A percentile compares a stretch with the other conserved stretches of the same genome.
These are phyloP conservation scores for Agrotis clavis DNA, from an alignment of 2,888 invertebrate genomes.

Conservation along the genomic window DNA sequence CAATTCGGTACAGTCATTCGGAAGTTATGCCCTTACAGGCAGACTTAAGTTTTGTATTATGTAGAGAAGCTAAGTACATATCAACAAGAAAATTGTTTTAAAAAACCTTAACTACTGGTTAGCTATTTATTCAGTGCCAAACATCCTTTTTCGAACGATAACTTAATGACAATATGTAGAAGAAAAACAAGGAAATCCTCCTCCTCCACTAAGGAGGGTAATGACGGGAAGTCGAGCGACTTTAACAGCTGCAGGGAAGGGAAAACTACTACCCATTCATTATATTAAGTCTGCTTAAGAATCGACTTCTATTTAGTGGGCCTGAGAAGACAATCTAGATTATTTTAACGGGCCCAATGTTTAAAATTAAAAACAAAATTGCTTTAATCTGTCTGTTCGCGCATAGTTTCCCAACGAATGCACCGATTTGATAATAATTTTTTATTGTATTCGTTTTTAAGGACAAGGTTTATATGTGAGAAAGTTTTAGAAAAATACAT, in stretches of 20 bases:
- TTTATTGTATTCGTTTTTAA: too few species aligned
- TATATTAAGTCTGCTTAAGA: background rate
- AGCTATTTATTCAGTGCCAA: background rate
- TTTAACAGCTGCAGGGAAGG: background rate
- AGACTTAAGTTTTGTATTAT: too few species aligned
- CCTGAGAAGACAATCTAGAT: background rate
- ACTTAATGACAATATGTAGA: background rate
- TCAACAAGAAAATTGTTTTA: background rate
- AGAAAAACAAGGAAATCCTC: slow-evolving; percentile 16
- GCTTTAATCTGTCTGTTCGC: too few species aligned
- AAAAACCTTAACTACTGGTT: background rate
- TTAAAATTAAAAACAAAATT: too few species aligned
- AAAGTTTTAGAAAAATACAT: too few species aligned
- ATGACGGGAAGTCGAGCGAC: background rate
- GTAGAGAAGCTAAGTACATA: too few species aligned
- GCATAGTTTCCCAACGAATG: too few species aligned
- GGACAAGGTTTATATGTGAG: too few species aligned
- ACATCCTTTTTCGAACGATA: background rate
- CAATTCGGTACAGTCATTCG: too few species aligned
- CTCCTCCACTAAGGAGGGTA: background rate
- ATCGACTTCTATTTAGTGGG: background rate
- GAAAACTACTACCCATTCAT: background rate
- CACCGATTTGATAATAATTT: too few species aligned
- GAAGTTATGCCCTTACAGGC: too few species aligned
- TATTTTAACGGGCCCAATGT: background rate